Conservation (phyloP, 2,888 invertebrate genomes). For the Axea sp. region DNA sequence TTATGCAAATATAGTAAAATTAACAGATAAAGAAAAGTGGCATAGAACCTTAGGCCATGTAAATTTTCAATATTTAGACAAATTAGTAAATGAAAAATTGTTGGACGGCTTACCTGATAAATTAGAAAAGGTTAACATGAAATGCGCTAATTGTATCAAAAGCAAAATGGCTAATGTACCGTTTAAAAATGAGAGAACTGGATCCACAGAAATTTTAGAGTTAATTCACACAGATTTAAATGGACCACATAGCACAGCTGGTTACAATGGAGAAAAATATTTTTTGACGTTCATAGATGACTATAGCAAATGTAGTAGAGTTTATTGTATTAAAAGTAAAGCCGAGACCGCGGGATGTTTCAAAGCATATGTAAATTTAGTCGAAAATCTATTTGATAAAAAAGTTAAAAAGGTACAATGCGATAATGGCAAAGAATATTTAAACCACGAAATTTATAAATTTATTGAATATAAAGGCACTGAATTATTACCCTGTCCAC, state of each 20-base stretch:
- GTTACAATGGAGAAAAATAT: no score
- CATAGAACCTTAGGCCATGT: conserved; percentile 61
- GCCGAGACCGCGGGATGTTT: conserved; percentile 36
- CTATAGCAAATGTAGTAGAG: conserved; percentile 48
- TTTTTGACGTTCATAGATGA: conserved; percentile 57
- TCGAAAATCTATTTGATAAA: conserved; percentile 14
- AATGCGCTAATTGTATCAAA: conserved; percentile 14
- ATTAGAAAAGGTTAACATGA: conserved; percentile 25
- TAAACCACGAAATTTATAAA: conserved; percentile 8
- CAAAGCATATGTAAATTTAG: conserved; percentile 12
- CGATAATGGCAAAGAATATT: conserved; percentile 18
- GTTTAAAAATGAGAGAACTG: no score
- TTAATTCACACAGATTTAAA: no score
- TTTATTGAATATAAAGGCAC: conserved; percentile 13
- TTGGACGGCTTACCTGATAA: conserved; percentile 1
- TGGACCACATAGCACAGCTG: no score
- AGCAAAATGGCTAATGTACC: conserved; percentile 45
- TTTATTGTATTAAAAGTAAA: conserved; percentile 56
- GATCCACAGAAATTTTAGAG: no score
- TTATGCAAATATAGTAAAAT: conserved; percentile 29
- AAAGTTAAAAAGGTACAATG: conserved; percentile 15
- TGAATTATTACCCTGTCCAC: conserved; percentile 15
- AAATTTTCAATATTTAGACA: conserved; percentile 61
- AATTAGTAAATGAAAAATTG: conserved; percentile 32
- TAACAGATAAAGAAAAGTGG: conserved; percentile 61